These are phyloP conservation scores for Heliconius congener DNA, from an alignment of 1,140 invertebrate genomes.

Conservation along the genomic window DNA sequence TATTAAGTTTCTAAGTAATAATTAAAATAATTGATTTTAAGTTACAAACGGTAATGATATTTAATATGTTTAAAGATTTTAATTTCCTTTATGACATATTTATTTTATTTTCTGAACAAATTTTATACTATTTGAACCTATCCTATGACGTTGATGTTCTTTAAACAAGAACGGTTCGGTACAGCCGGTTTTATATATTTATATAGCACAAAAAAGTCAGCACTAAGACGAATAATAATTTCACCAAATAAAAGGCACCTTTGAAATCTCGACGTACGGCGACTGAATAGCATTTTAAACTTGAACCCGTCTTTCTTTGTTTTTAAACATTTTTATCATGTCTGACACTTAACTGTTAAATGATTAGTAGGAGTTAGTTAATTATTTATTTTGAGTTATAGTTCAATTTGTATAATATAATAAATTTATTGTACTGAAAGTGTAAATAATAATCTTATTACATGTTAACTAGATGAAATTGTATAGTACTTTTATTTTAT, in stretches of 20 bases:
- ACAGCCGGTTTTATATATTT: background rate
- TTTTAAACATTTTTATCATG: background rate
- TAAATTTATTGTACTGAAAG: no score
- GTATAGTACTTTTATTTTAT: no score
- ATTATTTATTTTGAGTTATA: no score
- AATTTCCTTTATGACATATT: background rate
- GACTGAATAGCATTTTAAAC: background rate
- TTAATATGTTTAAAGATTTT: background rate
- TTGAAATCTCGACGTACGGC: background rate
- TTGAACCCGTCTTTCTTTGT: background rate
- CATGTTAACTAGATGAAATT: no score
- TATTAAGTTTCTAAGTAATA: background rate
- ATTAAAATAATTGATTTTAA: background rate
- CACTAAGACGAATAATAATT: background rate
- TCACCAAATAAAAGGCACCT: background rate
- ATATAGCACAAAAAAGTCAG: background rate
- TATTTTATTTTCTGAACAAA: no score
- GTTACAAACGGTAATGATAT: background rate
- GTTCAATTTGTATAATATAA: no score
- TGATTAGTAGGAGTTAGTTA: no score
- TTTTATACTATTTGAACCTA: no score
- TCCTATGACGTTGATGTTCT: no score
- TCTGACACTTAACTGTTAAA: background rate
- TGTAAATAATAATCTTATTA: no score
- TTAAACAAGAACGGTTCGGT: background rate